A percentile compares a stretch with the other conserved stretches of the same genome.
Evolutionary conservation across 2,888 invertebrate species (phyloP).

Genomic region (Venusia cambrica): DNA sequence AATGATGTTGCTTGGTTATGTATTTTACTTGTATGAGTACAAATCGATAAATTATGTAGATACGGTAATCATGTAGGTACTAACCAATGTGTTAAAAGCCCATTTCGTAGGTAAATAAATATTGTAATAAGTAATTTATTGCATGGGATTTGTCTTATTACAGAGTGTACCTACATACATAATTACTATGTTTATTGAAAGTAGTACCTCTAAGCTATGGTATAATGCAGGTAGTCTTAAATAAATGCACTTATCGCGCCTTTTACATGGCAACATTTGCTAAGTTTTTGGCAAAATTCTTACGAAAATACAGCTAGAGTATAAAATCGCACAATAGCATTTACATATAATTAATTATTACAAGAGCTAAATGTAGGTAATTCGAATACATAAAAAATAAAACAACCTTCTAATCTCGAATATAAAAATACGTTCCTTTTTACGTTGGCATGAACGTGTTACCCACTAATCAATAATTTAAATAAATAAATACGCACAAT

Average conservation of each 20-base stretch:
- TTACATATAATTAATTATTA: slow-evolving; percentile 23
- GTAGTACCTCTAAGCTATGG: no score
- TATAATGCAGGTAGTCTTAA: slow-evolving; percentile 64
- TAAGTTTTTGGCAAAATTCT: slow-evolving; percentile 60
- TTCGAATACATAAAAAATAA: slow-evolving; percentile 43
- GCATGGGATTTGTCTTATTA: no score
- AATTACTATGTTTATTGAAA: no score
- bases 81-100: no score
- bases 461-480: slow-evolving; percentile 21
- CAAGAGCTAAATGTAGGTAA: slow-evolving; percentile 26
- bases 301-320: slow-evolving; percentile 45
- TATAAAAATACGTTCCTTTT: slow-evolving; percentile 18
- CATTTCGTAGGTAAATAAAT: no score
- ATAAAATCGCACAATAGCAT: slow-evolving; percentile 49
- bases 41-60: no score
- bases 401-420: slow-evolving; percentile 41
- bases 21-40: no score
- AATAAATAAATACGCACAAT: slow-evolving; percentile 14
- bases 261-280: slow-evolving; percentile 66
- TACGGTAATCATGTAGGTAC: no score
- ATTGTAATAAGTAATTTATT: no score
- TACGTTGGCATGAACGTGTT: no score
- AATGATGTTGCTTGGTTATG: no score
- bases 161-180: no score
- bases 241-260: slow-evolving; percentile 70